Base-by-base conservation (phyloP, 2,797 vertebrate genomes). In the Manis javanica region DNA sequence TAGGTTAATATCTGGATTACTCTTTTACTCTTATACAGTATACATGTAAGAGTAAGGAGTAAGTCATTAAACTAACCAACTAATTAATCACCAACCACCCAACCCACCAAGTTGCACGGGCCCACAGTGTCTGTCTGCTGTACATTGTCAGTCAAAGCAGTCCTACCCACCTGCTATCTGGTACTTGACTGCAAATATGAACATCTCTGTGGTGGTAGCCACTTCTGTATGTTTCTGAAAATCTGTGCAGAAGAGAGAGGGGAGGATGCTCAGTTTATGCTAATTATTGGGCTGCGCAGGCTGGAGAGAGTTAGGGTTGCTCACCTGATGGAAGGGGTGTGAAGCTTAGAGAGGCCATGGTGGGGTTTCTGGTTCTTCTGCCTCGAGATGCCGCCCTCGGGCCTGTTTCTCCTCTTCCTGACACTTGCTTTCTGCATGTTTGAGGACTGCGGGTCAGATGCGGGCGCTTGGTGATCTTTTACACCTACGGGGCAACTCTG, bases 121-220 rank as follows among this genome's bases (percentile, higher is more conserved):
- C 46, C 51, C 79, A 34, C 0, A 18, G 5, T 53, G 31, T 53
- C 87, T 14, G n/a, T 21, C n/a, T 39, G 18, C 37, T 19, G 24
- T 3, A 3, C 7, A 1, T 13, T 81, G 66, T 24, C 46, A 46
- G 72, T 77, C 29, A 7, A 8, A 63, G 29, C 49, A n/a, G 24
- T 10, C 18, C 37, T 19, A 86, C 97, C 23, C 34, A 98, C 97
- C 96, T 98, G 96, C 85, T n/a, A 96, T 29, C 78, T 97, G 95
- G 46, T 97, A 90, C 88, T 94, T 68, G 0, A 4, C 66, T 10
- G 94, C 94, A 24, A 96, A 57, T n/a, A 95, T 7, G 46, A 94
- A 87, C 0, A 71, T 72, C 78, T 95, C 85, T 7, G 15, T 12
- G 2, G 96, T 77, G 2, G 63, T 10, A 2, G 49, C 14, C 21